Evolutionary conservation across 2,797 vertebrate species (phyloP).

Genomic region (Argya squamiceps): DNA sequence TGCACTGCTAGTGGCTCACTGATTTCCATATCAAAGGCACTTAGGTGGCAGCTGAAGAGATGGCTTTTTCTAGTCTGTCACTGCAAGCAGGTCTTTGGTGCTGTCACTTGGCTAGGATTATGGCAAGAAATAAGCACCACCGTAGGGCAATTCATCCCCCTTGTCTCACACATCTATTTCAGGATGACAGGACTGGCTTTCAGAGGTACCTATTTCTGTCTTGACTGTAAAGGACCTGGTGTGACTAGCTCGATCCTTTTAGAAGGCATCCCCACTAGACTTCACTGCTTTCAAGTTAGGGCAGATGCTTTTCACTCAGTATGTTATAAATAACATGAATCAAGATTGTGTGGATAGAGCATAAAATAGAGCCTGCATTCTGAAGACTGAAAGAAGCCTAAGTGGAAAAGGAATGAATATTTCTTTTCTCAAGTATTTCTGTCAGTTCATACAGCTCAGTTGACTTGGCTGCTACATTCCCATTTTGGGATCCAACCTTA

Average conservation of each 20-base stretch:
- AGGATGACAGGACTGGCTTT: not conserved
- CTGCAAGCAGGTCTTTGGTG: not conserved
- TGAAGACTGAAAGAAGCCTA: not conserved
- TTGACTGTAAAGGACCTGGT: not conserved
- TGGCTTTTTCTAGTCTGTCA: not conserved
- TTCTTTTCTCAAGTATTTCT: not conserved
- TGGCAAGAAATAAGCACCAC: not conserved
- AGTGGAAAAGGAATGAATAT: not conserved
- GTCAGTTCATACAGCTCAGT: not conserved
- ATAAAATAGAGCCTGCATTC: not conserved
- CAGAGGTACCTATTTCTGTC: conserved; percentile 6
- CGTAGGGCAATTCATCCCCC: not conserved
- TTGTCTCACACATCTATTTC: conserved; percentile 4
- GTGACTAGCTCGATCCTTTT: not conserved
- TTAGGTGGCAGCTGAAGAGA: not conserved
- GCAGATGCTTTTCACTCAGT: not conserved
- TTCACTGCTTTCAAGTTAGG: not conserved
- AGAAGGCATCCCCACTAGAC: not conserved
- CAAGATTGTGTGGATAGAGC: not conserved
- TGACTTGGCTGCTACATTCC: not conserved
- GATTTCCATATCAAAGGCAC: conserved; percentile 21
- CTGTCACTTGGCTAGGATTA: conserved; percentile 1
- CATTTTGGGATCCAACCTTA: not conserved
- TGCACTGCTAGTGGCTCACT: not conserved
- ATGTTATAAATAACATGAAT: not conserved